These are phyloP conservation scores for Aphidius ervi DNA, from an alignment of 1,140 invertebrate genomes.

Conservation along the genomic window DNA sequence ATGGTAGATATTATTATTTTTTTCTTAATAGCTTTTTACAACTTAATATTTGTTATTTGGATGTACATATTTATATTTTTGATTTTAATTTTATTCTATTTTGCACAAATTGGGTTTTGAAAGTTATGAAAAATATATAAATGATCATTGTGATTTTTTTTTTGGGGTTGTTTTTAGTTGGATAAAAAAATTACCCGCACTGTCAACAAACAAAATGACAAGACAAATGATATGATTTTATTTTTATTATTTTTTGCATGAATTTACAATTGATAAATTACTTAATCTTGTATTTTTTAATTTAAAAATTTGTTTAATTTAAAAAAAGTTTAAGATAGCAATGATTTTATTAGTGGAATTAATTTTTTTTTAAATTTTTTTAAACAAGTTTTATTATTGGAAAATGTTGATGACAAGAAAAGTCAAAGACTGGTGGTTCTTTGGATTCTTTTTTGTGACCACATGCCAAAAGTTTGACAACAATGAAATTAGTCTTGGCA, in stretches of 20 bases:
- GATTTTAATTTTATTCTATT: not conserved
- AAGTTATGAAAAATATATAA: no score
- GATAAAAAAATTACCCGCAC: not conserved
- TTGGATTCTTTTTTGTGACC: constrained; percentile 86
- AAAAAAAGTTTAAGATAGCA: not conserved
- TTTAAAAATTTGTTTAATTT: constrained; percentile 3
- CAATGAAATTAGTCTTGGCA: constrained; percentile 92
- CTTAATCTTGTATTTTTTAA: constrained; percentile 21
- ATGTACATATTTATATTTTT: constrained; percentile 17
- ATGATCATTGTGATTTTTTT: no score
- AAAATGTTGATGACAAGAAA: constrained; percentile 82
- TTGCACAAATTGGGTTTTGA: not conserved
- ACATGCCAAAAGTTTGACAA: constrained; percentile 84
- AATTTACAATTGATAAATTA: constrained; percentile 23
- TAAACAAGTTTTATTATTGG: constrained; percentile 76
- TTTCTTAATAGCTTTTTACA: constrained; percentile 23
- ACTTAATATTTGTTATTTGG: constrained; percentile 20
- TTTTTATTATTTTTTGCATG: constrained; percentile 5
- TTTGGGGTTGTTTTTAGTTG: no score
- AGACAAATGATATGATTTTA: no score
- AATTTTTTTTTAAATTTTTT: constrained; percentile 25
- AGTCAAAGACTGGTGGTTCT: constrained; percentile 84
- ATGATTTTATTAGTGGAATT: not conserved
- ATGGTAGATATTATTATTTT: not conserved
- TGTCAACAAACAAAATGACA: no score